phyloP scores from a whole-genome alignment of 2,113 vertebrate species.

The Zosterops borbonicus region DNA sequence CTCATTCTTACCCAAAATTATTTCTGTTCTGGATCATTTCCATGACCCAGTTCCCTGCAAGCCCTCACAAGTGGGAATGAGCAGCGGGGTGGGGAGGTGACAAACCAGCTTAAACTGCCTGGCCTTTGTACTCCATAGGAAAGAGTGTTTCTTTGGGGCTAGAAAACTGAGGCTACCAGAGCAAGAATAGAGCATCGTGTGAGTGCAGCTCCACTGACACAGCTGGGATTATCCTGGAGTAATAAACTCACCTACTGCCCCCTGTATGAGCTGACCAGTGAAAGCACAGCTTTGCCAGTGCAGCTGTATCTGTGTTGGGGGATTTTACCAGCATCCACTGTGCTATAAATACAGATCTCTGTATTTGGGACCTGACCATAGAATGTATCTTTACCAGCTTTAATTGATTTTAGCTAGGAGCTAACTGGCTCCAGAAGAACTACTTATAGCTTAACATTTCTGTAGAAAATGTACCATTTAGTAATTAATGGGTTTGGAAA shows the following conservation, averaged over 20 bases:
- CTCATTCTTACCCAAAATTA: constrained; percentile 25
- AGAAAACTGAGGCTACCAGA: not conserved
- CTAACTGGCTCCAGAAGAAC: constrained; percentile 50
- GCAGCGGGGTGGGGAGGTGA: not conserved
- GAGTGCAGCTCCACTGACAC: not conserved
- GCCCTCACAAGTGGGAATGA: not conserved
- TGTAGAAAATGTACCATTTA: constrained; percentile 64
- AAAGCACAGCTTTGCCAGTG: not conserved
- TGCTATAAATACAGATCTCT: constrained; percentile 1
- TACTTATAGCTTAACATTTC: constrained; percentile 70
- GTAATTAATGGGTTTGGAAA: constrained; percentile 71
- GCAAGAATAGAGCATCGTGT: not conserved
- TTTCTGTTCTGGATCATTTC: constrained; percentile 42
- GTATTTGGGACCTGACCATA: constrained; percentile 1
- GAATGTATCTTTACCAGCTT: constrained; percentile 45
- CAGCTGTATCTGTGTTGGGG: not conserved
- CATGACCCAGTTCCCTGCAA: constrained; percentile 52
- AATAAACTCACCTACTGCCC: not conserved
- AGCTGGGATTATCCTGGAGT: not conserved
- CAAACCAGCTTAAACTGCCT: not conserved
- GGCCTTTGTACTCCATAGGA: not conserved
- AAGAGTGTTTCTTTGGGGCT: not conserved
- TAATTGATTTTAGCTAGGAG: constrained; percentile 63
- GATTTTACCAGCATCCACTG: not conserved
- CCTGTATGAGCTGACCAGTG: not conserved